phyloP scores from a whole-genome alignment of 2,888 invertebrate genomes.

The Chrysotoxum bicinctum region DNA sequence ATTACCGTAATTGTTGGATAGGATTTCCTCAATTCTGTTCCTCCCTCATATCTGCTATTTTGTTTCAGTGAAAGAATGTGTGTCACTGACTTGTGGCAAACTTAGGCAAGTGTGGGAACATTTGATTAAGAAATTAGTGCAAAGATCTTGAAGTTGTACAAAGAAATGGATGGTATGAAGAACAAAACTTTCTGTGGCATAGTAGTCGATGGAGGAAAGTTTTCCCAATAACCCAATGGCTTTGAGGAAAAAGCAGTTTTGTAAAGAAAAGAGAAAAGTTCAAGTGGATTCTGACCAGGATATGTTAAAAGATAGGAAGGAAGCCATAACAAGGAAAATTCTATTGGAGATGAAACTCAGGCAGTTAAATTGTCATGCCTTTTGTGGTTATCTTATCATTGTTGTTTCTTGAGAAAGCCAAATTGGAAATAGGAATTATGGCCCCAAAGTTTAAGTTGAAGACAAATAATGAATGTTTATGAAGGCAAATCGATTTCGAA shows the following conservation, averaged over 20 bases:
- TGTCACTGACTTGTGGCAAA: slow-evolving; percentile 34
- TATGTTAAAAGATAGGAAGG: slow-evolving; percentile 22
- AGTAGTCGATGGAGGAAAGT: neutral
- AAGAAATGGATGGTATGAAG: neutral
- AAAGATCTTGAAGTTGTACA: neutral
- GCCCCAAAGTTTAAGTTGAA: neutral
- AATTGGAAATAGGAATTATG: slow-evolving; percentile 14
- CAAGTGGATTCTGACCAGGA: slow-evolving; percentile 33
- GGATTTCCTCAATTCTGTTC: slow-evolving; percentile 35
- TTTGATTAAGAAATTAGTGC: slow-evolving; percentile 61
- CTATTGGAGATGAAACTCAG: slow-evolving; percentile 43
- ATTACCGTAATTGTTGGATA: slow-evolving; percentile 64
- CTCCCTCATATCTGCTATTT: neutral
- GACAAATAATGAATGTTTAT: slow-evolving; percentile 26
- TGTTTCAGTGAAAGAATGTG: neutral
- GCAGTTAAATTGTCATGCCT: slow-evolving; percentile 35
- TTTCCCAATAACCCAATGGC: slow-evolving; percentile 4
- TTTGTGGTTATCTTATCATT: slow-evolving; percentile 33
- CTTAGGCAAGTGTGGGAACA: slow-evolving; percentile 20
- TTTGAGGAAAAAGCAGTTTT: slow-evolving; percentile 12
- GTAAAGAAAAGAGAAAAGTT: neutral
- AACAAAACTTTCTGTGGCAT: neutral
- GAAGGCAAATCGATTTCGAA: slow-evolving; percentile 18
- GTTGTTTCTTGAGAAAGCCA: neutral
- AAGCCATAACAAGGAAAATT: slow-evolving; percentile 39